phyloP scores from a whole-genome alignment of 2,113 vertebrate genomes.

The Tauraco erythrolophus region DNA sequence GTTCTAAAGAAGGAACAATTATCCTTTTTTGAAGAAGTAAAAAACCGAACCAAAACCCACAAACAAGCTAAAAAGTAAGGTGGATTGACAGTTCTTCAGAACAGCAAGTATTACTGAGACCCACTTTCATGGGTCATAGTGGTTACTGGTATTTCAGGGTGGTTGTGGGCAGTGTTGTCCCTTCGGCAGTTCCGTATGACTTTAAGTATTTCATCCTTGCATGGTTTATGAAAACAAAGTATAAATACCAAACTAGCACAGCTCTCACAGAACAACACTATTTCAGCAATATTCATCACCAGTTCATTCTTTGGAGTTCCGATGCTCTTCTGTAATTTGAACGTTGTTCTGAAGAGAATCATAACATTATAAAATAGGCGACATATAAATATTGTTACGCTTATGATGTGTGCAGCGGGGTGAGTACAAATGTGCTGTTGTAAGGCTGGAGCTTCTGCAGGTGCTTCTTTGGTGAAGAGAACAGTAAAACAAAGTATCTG shows the following conservation, averaged over 20 bases:
- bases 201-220: constrained; percentile 52
- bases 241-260: constrained; percentile 68
- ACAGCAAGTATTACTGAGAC: neutral
- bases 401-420: neutral
- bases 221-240: constrained; percentile 69
- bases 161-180: neutral
- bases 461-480: constrained; percentile 25
- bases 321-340: neutral
- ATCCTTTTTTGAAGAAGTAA: neutral
- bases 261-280: constrained; percentile 79
- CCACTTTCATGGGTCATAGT: rapidly evolving
- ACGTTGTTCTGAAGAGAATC: constrained; percentile 65
- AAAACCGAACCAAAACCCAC: neutral
- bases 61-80: neutral
- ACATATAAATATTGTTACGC: constrained; percentile 36
- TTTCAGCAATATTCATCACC: constrained; percentile 77
- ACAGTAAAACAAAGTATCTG: constrained; percentile 56
- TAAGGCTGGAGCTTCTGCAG: neutral
- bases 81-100: neutral
- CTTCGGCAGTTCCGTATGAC: constrained; percentile 32
- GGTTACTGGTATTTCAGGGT: neutral
- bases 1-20: neutral
- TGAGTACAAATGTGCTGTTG: constrained; percentile 13
- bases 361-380: constrained; percentile 73
- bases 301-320: constrained; percentile 34